Evolutionary conservation across 2,888 invertebrate species (phyloP), one percentile per base, ranked within the genome.

Genomic region (Hydrotaea diabolus): DNA sequence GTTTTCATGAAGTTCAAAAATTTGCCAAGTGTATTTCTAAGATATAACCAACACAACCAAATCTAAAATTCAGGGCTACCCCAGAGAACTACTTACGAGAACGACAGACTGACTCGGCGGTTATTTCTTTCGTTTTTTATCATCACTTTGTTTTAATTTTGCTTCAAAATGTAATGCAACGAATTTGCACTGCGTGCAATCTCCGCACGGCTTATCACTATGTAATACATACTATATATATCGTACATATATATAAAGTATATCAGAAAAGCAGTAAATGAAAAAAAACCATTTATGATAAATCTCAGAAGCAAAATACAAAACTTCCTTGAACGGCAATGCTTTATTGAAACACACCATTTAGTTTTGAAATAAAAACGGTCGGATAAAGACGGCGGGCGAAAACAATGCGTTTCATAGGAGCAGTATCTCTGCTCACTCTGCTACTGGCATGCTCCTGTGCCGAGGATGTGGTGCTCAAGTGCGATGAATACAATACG

Each of bases 401-500:
- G 69, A 26, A 46, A 69, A 74, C 26, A 49, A 36, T 83, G 2
- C 77, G 46, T 46, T 36, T 75, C 62, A 0, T 21, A 8, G 19
- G 39, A 13, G 9, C 55, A 57, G 19, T 26, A 26, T 31, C 8
- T 5, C 21, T 62, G n/a, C 9, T 80, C 15, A 8, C 39, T 0
- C n/a, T 82, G 9, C 11, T 46, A 5, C 72, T 69, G 49, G 77
- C 74, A 39, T 66, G 43, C 9, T 71, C 76, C 26, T 26, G 0
- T 21, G 76, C 91, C 55, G 86, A 92, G 21, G 87, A 93, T 89
- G 86, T 93, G 87, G 84, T 91, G 87, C 66, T 92, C 81, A 88
- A 89, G 85, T 89, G 93, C 89, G 89, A 93, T 87, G 90, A 93
- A 77, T 92, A 92, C 86, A 87, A 90, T 78, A 86, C 87, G 82